These are phyloP conservation scores for Artemia sinica DNA, from an alignment of 2,888 invertebrate species.

Conservation along the genomic window DNA sequence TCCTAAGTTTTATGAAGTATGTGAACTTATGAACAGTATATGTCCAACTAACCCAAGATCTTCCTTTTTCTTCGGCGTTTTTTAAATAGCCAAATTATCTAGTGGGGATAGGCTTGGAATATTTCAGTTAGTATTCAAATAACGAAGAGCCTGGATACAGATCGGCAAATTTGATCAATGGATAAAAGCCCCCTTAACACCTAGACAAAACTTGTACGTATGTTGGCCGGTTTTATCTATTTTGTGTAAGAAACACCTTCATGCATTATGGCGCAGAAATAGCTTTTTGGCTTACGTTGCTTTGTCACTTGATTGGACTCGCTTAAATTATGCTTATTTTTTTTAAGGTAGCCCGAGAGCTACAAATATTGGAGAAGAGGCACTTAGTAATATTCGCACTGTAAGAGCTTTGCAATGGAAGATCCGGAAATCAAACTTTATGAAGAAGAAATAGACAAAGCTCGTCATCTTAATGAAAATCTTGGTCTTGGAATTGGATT, in stretches of 20 bases:
- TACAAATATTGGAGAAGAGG: conserved; percentile 78
- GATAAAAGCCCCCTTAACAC: too few species aligned
- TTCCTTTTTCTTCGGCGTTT: too few species aligned
- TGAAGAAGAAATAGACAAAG: conserved; percentile 51
- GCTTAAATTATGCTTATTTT: conserved; percentile 20
- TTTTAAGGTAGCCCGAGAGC: conserved; percentile 56
- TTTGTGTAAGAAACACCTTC: neutral
- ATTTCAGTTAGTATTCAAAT: too few species aligned
- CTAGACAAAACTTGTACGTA: neutral
- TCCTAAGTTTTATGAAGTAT: too few species aligned
- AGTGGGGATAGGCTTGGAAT: too few species aligned
- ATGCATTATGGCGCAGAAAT: neutral
- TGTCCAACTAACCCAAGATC: too few species aligned
- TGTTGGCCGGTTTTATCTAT: neutral
- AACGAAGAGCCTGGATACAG: too few species aligned
- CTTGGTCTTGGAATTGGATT: conserved; percentile 77
- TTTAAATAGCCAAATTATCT: too few species aligned
- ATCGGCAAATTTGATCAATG: too few species aligned
- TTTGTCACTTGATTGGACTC: conserved; percentile 14
- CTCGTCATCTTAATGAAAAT: conserved; percentile 51
- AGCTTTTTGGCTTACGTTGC: neutral
- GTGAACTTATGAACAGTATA: too few species aligned
- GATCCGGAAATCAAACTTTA: conserved; percentile 55
- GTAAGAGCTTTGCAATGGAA: conserved; percentile 85
- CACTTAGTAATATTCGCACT: conserved; percentile 76